These are phyloP conservation scores for Meandrusa payeni DNA, from an alignment of 2,888 invertebrate species.

Conservation along the genomic window DNA sequence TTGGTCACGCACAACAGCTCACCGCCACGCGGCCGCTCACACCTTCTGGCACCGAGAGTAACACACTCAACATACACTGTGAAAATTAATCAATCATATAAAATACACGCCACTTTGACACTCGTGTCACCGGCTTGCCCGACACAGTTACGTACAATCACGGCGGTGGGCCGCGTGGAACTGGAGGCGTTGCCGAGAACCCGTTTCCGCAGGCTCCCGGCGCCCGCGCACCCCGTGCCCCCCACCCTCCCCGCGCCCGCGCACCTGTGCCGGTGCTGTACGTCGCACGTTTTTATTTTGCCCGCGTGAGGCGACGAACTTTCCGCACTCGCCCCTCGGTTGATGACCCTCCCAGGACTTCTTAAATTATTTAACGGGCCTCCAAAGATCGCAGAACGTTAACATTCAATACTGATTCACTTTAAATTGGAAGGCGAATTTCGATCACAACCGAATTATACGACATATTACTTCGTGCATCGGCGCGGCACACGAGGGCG, in stretches of 20 bases:
- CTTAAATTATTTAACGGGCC: conserved; percentile 36
- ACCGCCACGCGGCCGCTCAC: conserved; percentile 45
- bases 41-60: conserved; percentile 41
- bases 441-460: conserved; percentile 28
- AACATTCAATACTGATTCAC: conserved; percentile 17
- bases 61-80: conserved; percentile 29
- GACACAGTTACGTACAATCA: conserved; percentile 14
- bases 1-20: conserved; percentile 37
- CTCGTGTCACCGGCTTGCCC: not conserved
- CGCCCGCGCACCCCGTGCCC: conserved; percentile 59
- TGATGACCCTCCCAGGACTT: conserved; percentile 51
- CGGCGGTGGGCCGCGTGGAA: conserved; percentile 15
- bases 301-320: conserved; percentile 57
- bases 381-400: conserved; percentile 16
- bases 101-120: conserved; percentile 31
- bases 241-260: no score
- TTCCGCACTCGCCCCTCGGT: conserved; percentile 57
- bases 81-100: conserved; percentile 48
- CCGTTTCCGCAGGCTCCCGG: conserved; percentile 41
- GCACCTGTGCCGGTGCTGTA: conserved; percentile 67
- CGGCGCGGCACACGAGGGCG: no score
- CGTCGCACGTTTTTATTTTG: conserved; percentile 39
- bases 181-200: conserved; percentile 25
- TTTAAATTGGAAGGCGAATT: conserved; percentile 29
- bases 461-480: conserved; percentile 33